phyloP scores from a whole-genome alignment of 2,797 vertebrate genomes.

The Serranus cabrilla region DNA sequence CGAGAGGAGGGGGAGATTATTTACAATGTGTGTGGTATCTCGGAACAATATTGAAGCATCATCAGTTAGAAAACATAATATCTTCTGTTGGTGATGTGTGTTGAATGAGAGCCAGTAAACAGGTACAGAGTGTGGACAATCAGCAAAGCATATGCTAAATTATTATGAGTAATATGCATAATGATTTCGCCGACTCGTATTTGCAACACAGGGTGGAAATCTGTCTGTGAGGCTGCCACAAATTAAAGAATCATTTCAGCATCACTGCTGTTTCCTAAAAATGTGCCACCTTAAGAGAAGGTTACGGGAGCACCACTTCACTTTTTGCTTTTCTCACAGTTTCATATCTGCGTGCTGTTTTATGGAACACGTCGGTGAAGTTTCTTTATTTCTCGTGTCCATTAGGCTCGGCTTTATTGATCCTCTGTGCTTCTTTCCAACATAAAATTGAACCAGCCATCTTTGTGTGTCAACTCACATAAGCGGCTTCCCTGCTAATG shows the following conservation, averaged over 20 bases:
- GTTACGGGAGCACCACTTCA: background rate
- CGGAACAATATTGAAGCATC: background rate
- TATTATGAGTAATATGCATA: background rate
- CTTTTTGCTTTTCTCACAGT: background rate
- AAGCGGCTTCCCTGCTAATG: slow-evolving; percentile 58
- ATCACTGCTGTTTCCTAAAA: slow-evolving; percentile 19
- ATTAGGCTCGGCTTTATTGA: slow-evolving; percentile 62
- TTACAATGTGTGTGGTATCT: background rate
- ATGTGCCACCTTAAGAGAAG: background rate
- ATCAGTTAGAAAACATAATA: slow-evolving; percentile 1
- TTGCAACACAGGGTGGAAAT: background rate
- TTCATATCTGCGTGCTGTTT: slow-evolving; percentile 10
- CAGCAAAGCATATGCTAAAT: background rate
- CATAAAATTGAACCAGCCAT: slow-evolving; percentile 51
- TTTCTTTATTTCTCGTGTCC: slow-evolving; percentile 39
- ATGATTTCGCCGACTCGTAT: background rate
- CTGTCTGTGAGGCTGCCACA: background rate
- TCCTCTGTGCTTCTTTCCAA: slow-evolving; percentile 43
- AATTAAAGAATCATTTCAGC: slow-evolving; percentile 14
- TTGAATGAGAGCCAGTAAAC: slow-evolving; percentile 9
- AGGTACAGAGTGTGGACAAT: slow-evolving; percentile 1
- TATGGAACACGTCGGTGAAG: slow-evolving; percentile 21
- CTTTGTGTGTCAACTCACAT: slow-evolving; percentile 43
- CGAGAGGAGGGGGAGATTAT: background rate
- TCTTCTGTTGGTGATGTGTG: background rate